A percentile compares a stretch with the other conserved stretches of the same genome.
Conservation (phyloP, 2,888 invertebrate species). For the Sisyra terminalis region DNA sequence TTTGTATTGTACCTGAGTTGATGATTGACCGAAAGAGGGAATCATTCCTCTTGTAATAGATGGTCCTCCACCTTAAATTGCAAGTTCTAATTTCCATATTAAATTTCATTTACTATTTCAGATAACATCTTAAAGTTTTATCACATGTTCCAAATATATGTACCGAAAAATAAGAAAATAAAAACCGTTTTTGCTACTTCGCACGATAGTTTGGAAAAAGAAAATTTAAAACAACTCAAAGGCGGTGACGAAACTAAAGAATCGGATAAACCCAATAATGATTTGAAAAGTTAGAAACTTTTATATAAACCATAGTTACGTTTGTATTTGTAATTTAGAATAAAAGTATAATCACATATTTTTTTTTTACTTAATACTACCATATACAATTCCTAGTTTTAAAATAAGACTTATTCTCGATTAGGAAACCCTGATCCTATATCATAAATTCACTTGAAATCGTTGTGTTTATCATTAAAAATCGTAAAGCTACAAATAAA, state of each 20-base stretch:
- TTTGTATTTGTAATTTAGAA: no score
- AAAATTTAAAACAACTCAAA: not conserved
- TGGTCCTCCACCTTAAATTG: no score
- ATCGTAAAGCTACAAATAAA: not conserved
- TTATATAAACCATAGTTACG: not conserved
- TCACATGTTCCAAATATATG: slow-evolving; percentile 45
- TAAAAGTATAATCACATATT: not conserved
- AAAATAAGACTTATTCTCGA: no score
- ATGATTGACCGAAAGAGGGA: no score
- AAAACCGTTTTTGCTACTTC: slow-evolving; percentile 22
- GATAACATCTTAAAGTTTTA: slow-evolving; percentile 44
- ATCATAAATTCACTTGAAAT: not conserved
- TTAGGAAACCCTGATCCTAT: no score
- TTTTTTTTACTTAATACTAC: not conserved
- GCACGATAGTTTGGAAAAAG: slow-evolving; percentile 9
- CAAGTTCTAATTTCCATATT: no score
- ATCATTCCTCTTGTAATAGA: no score
- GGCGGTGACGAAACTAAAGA: not conserved
- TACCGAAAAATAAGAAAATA: slow-evolving; percentile 30
- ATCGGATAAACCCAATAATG: not conserved
- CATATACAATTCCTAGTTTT: no score
- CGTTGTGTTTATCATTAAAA: not conserved
- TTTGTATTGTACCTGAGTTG: no score
- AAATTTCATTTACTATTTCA: slow-evolving; percentile 14
- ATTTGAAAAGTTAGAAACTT: not conserved